Conservation (phyloP, 2,797 vertebrate species). For the Astyanax mexicanus region DNA sequence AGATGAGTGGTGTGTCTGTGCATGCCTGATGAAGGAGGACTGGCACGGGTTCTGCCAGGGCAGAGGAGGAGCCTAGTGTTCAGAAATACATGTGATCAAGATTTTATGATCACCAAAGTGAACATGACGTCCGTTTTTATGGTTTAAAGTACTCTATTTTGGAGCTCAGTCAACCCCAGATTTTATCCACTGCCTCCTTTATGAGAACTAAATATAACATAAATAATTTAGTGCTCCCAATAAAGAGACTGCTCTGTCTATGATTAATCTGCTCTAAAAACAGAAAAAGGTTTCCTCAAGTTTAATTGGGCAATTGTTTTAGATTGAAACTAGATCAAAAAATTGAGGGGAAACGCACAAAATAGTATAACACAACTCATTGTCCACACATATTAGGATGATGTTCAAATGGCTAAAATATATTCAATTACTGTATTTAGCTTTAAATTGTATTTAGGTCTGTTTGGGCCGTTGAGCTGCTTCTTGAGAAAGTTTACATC, state of each 20-base stretch:
- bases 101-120: conserved; percentile 62
- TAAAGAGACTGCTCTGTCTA: conserved; percentile 63
- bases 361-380: too few relatives aligned
- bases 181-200: conserved; percentile 23
- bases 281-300: conserved; percentile 2
- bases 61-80: conserved; percentile 32
- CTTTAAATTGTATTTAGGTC: too few relatives aligned
- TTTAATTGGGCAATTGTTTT: too few relatives aligned
- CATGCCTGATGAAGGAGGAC: conserved; percentile 37
- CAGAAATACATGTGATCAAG: conserved; percentile 44
- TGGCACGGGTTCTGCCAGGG: conserved; percentile 33
- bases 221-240: conserved; percentile 73
- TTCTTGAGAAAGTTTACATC: too few relatives aligned
- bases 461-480: too few relatives aligned
- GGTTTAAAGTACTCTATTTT: background rate
- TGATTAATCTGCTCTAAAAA: conserved; percentile 44
- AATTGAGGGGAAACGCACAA: too few relatives aligned
- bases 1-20: conserved; percentile 38
- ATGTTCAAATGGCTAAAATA: too few relatives aligned
- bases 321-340: too few relatives aligned
- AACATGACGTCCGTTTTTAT: background rate
- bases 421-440: too few relatives aligned
- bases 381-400: too few relatives aligned
- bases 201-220: conserved; percentile 65
- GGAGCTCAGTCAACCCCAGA: background rate